Evolutionary conservation across 35 echinoderm and acorn worm species (phyloP), one percentile per base, ranked within the genome.

Genomic region (Apostichopus californicus): DNA sequence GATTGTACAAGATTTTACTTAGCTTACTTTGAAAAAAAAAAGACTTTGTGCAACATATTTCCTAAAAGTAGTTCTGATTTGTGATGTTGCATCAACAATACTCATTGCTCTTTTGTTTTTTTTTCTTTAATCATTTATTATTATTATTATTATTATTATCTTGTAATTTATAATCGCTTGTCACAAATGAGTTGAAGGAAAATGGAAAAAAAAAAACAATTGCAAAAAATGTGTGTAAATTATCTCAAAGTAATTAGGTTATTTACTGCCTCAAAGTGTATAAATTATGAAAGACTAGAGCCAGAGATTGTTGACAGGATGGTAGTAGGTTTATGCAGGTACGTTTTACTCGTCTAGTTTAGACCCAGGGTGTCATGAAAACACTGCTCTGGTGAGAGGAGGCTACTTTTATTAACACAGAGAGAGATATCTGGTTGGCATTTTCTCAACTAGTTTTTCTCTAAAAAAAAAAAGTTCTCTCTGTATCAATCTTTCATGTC

Each of bases 241-340:
- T 81, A 81, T 85, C 57, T 85, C 81, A 85, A 85, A 85, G 56
- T 58, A 85, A 59, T 85, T 54, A 55, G 78, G 34, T 54, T 13
- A 54, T 81, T 46, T 85, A 85, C 81, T 85, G 81, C 81, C 81
- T 85, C 81, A 85, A 85, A 83, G 55, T 85, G 81, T 85, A 85
- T 59, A 85, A 85, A 85, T 75, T 75, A 75, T 75, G 71, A 75
- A 75, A 75, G 71, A 75, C 15, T 75, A 22, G 71, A 75, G 71
- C 71, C 71, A 75, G 71, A 13, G 71, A 18, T 11, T 46, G 34
- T 75, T 75, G 71, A 75, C 21, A 18, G 14, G 71, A 75, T 18
- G 14, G 71, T 75, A 22, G 15, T 46, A 68, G 20, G 14, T 75
- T 75, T 75, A 75, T 75, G n/a, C 71, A 75, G 71, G 14, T 22